Percentiles rank a stretch among this genome's conserved stretches.
These are phyloP conservation scores for Galemys pyrenaicus DNA, from an alignment of 2,113 vertebrate species.

Conservation along the genomic window DNA sequence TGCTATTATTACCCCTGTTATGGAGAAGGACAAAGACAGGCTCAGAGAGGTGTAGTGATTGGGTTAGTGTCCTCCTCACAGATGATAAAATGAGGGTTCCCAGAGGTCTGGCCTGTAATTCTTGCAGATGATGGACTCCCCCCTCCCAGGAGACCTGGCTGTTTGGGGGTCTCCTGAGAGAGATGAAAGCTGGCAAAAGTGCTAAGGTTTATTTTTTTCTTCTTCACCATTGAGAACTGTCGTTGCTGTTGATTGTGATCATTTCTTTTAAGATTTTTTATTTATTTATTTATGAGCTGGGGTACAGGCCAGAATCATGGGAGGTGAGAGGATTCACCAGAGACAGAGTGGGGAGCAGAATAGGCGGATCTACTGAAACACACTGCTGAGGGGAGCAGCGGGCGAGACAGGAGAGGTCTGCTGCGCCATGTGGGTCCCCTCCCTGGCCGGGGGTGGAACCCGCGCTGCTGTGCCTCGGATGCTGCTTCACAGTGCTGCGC, in stretches of 20 bases:
- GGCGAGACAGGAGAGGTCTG: too few species aligned
- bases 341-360: too few species aligned
- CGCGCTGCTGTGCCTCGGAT: too few species aligned
- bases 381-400: too few species aligned
- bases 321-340: too few species aligned
- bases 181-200: background rate
- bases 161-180: background rate
- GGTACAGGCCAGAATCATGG: too few species aligned
- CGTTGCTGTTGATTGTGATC: background rate
- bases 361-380: too few species aligned
- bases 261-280: too few species aligned
- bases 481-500: too few species aligned
- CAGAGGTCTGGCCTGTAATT: background rate
- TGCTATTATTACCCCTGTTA: background rate
- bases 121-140: background rate
- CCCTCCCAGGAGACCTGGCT: background rate
- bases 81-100: background rate
- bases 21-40: background rate
- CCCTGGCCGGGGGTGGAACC: too few species aligned
- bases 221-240: background rate
- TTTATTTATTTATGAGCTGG: too few species aligned
- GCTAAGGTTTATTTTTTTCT: background rate
- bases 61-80: background rate
- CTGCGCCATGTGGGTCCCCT: too few species aligned
- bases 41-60: background rate